Base-by-base conservation (phyloP, 2,888 invertebrate species). In the Microctonus hyperodae region DNA sequence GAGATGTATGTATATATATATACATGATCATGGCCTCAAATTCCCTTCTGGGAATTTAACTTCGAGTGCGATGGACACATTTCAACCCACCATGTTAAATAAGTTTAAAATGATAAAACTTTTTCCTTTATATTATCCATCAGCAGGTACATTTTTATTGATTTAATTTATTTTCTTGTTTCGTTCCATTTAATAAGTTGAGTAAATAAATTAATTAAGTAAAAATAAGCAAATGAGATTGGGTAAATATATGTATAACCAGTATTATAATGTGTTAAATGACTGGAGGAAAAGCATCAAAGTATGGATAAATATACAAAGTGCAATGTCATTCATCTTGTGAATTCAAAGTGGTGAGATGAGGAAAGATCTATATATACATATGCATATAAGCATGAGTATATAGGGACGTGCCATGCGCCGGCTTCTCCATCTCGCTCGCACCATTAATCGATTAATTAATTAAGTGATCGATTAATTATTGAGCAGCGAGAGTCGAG, bases 401-500 rank as follows among this genome's bases (percentile, higher is more conserved):
- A n/a, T n/a, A n/a, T 20, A 3, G n/a, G 16, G 16, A 31, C 4
- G 55, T 10, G 55, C 55, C 20, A 44, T 44, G 56, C 5, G 48
- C 20, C 25, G 33, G 9, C 16, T 60, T 16, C 20, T 48, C 48
- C 16, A 60, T 60, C 31, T 28, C 28, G 11, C 59, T 60, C 48
- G 48, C 48, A 65, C 70, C 74, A 76, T 75, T 76, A 76, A 76
- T 72, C 75, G 76, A 75, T 77, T 74, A 78, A 76, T 77, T 76
- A 77, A 78, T 76, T 78, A 77, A 74, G 73, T 73, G 72, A 68
- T 67, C 76, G 75, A 78, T 78, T 78, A 76, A 77, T 76, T 77
- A 76, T 74, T 74, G 74, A 73, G 67, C 51, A 64, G 59, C 63
- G 16, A 16, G 44, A 44, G 16, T 44, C 44, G 16, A 37, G 20